Base-by-base conservation (phyloP, 2,113 vertebrate species). In the Eurypyga helias region DNA sequence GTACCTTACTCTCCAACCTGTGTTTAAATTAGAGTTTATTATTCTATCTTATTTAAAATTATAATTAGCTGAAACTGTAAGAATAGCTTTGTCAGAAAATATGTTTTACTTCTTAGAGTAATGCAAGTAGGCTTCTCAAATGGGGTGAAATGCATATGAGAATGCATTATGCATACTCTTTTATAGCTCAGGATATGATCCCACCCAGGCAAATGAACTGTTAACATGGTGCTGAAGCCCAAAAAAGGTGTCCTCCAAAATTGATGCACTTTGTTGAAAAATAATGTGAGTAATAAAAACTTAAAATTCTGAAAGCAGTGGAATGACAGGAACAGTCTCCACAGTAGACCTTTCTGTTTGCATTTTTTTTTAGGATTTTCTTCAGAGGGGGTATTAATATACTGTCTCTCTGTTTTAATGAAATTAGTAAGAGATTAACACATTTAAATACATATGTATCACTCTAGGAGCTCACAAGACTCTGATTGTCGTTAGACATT, bases 1-100 rank as follows among this genome's bases (percentile, higher is more conserved):
- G 14, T 1, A 0, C 18, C 19, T 57, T 66, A 5, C 33, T 75
- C 21, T 79, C 18, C 16, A 92, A 13, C 17, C 31, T 1, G 2
- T 55, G 25, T 61, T 94, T 66, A 55, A 87, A 79, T 41, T 46
- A 34, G 75, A 34, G 17, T 66, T 66, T 43, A 28, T 89, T 67
- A 14, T 41, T 61, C 17, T 77, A 7, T n/a, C 33, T 36, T 65
- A 80, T 36, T 79, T 71, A 10, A 83, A 67, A 60, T 58, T 25
- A 38, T 19, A 58, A 89, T 46, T 60, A 62, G 7, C 60, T 87
- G 26, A 87, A 77, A 34, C 11, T 5, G 6, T 48, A 82, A 23
- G 26, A 58, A 7, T 61, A 70, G 6, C 31, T 70, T 76, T 84
- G 55, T 38, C 54, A 89, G n/a, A 57, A 96, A 69, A 62, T 41